A percentile compares a stretch with the other conserved stretches of the same genome.
Evolutionary conservation across 2,797 vertebrate species (phyloP).

Genomic region (Chloroceryle inda): DNA sequence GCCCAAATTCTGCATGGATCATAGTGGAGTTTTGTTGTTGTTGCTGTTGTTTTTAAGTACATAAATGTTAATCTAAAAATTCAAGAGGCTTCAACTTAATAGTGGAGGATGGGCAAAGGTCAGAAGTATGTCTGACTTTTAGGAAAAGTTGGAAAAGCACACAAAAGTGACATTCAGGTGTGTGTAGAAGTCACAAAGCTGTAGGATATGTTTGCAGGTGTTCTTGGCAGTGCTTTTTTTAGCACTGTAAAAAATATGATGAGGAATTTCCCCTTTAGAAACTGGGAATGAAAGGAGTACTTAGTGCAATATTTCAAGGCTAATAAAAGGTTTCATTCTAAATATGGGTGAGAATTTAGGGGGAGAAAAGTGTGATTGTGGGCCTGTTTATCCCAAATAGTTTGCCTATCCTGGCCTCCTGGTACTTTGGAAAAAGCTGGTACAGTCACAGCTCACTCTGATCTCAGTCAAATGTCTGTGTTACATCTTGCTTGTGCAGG

Average conservation of each 20-base stretch:
- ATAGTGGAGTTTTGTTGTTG: too few species aligned
- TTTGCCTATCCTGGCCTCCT: not conserved
- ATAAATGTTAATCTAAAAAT: not conserved
- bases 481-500: constrained; percentile 76
- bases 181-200: not conserved
- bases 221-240: not conserved
- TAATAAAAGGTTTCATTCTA: not conserved
- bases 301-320: not conserved
- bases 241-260: rapidly evolving
- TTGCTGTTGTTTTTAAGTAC: not conserved
- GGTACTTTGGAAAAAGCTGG: not conserved
- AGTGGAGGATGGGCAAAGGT: not conserved
- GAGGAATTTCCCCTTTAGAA: not conserved
- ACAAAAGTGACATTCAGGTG: not conserved
- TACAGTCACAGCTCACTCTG: not conserved
- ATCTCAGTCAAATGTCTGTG: not conserved
- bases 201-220: not conserved
- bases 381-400: not conserved
- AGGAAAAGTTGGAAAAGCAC: not conserved
- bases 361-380: too few species aligned
- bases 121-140: not conserved
- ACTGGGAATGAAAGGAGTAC: rapidly evolving
- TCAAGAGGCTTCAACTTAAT: not conserved
- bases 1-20: not conserved
- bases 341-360: not conserved